These are phyloP conservation scores for Schizothorax lantsangensis DNA, from an alignment of 2,797 vertebrate species.

Conservation along the genomic window DNA sequence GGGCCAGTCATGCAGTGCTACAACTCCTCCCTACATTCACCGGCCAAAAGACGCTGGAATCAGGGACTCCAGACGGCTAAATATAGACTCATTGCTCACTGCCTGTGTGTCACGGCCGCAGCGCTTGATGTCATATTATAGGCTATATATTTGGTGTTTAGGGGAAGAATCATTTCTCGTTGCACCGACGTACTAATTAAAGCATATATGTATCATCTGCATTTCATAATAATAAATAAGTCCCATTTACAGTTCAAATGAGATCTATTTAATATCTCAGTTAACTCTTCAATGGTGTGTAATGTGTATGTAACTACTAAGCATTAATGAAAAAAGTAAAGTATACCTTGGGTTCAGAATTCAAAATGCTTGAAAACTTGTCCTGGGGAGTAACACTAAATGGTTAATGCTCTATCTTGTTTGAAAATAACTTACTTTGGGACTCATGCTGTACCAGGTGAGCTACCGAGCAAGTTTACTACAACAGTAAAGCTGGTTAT, in stretches of 20 bases:
- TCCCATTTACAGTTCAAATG: not conserved
- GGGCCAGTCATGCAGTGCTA: slow-evolving; percentile 72
- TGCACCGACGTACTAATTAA: not conserved
- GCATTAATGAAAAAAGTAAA: too few relatives aligned
- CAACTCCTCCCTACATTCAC: slow-evolving; percentile 68
- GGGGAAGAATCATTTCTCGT: not conserved
- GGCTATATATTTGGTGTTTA: slow-evolving; percentile 3
- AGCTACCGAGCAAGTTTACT: not conserved
- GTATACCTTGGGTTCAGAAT: too few relatives aligned
- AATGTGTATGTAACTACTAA: not conserved
- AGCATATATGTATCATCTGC: not conserved
- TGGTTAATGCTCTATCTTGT: too few relatives aligned
- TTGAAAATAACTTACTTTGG: too few relatives aligned
- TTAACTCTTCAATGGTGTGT: not conserved
- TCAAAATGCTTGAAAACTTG: too few relatives aligned
- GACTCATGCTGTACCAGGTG: not conserved
- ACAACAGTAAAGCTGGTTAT: not conserved
- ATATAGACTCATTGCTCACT: slow-evolving; percentile 49
- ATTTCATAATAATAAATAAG: not conserved
- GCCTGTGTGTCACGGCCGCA: not conserved
- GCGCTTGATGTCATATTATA: not conserved
- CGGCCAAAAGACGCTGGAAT: slow-evolving; percentile 59
- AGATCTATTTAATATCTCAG: not conserved
- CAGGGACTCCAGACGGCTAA: slow-evolving; percentile 58
- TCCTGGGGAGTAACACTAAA: too few relatives aligned